phyloP scores from a whole-genome alignment of 2,888 invertebrate genomes.

The Incurvaria masculella region DNA sequence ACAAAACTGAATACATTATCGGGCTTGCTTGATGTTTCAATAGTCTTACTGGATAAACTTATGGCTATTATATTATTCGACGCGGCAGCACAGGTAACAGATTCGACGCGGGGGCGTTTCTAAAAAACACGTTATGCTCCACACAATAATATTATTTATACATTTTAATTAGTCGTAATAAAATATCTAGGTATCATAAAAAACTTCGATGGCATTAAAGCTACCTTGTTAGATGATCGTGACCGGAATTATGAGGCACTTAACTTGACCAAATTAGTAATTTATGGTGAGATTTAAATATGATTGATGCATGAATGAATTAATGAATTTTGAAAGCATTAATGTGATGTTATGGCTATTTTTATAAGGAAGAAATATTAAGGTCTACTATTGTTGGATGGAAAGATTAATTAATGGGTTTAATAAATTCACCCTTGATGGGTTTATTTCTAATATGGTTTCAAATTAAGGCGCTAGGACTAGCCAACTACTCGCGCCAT shows the following conservation, averaged over 20 bases:
- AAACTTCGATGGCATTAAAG: constrained; percentile 3
- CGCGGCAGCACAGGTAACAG: no score
- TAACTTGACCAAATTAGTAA: constrained; percentile 27
- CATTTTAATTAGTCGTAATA: constrained; percentile 4
- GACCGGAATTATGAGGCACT: constrained; percentile 3
- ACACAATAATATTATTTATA: neutral
- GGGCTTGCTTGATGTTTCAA: no score
- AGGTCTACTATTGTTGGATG: constrained; percentile 18
- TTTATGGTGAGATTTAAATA: constrained; percentile 35
- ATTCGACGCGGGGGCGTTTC: neutral
- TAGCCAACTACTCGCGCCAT: no score
- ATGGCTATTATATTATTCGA: no score
- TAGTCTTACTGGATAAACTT: no score
- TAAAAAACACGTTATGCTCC: neutral
- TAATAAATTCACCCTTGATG: no score
- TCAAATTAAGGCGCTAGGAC: no score
- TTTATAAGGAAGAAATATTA: constrained; percentile 25
- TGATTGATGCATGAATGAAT: constrained; percentile 29
- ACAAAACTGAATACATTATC: no score
- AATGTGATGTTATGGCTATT: neutral
- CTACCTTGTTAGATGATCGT: constrained; percentile 6
- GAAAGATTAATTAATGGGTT: constrained; percentile 13
- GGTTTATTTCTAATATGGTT: no score
- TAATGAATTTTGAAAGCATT: constrained; percentile 19
- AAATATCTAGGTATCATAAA: constrained; percentile 2